These are phyloP conservation scores for Psilopogon haemacephalus DNA, from an alignment of 2,113 vertebrate genomes.

Conservation along the genomic window DNA sequence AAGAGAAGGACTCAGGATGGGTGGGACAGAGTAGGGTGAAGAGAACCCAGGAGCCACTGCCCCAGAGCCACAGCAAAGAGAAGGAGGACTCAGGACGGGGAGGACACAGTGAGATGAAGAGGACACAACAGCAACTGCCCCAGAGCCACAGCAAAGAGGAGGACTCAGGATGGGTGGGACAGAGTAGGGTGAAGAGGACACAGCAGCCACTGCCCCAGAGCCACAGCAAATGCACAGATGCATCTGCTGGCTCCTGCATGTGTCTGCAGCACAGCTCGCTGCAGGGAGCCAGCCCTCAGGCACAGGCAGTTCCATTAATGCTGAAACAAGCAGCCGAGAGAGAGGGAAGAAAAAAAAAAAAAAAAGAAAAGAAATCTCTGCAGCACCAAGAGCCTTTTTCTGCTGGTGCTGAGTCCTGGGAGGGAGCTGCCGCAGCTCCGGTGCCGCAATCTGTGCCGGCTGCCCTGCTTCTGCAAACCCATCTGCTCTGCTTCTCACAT, in stretches of 20 bases:
- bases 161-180: too few relatives aligned
- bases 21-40: too few relatives aligned
- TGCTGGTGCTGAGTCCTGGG: background rate
- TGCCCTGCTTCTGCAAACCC: background rate
- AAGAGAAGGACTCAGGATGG: too few relatives aligned
- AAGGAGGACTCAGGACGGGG: too few relatives aligned
- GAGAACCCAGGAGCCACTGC: too few relatives aligned
- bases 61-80: background rate
- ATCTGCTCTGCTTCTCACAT: background rate
- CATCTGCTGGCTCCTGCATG: background rate
- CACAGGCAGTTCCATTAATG: background rate
- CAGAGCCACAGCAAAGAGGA: too few relatives aligned
- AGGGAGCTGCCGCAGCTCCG: background rate
- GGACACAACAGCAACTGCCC: too few relatives aligned
- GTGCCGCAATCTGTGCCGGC: background rate
- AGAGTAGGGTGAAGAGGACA: too few relatives aligned
- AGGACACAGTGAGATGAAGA: too few relatives aligned
- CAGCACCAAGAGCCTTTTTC: rapidly evolving
- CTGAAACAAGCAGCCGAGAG: background rate
- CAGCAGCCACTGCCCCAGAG: background rate
- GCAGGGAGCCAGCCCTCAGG: rapidly evolving
- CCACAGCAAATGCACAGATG: background rate
- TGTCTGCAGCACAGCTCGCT: background rate
- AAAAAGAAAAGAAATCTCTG: background rate
- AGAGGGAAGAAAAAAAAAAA: too few relatives aligned